Evolutionary conservation across 2,113 vertebrate species (phyloP).

Genomic region (Menura novaehollandiae): DNA sequence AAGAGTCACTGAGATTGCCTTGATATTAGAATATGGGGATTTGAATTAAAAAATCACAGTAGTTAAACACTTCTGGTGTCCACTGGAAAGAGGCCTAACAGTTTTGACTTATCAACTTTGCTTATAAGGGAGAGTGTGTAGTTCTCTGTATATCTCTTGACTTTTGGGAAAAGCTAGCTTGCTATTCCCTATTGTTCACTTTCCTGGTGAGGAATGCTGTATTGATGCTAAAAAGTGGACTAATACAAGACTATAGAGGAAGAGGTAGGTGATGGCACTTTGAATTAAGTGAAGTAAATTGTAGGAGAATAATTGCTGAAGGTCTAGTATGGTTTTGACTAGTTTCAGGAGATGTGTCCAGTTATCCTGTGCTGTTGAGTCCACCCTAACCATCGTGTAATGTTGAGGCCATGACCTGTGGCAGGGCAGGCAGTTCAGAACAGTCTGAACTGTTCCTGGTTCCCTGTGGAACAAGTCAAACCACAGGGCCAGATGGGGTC

Average conservation of each 20-base stretch:
- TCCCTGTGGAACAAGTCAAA: not conserved
- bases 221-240: not conserved
- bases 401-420: not conserved
- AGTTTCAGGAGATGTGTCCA: not conserved
- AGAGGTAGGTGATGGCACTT: not conserved
- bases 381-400: rapidly evolving
- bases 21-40: not conserved
- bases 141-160: not conserved
- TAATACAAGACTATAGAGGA: not conserved
- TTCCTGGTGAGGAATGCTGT: not conserved
- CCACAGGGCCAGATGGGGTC: not conserved
- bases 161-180: not conserved
- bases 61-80: not conserved
- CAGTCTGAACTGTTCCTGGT: not conserved
- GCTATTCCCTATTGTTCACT: not conserved
- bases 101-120: not conserved
- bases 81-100: not conserved
- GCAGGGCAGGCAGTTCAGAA: too few relatives aligned
- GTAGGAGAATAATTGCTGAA: not conserved
- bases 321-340: not conserved
- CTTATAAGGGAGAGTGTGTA: not conserved
- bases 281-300: not conserved
- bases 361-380: not conserved
- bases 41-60: not conserved
- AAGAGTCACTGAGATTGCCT: not conserved